Percentiles rank a stretch among this genome's conserved stretches.
Evolutionary conservation across 2,888 invertebrate species (phyloP).

Genomic region (Microplitis deprimator): DNA sequence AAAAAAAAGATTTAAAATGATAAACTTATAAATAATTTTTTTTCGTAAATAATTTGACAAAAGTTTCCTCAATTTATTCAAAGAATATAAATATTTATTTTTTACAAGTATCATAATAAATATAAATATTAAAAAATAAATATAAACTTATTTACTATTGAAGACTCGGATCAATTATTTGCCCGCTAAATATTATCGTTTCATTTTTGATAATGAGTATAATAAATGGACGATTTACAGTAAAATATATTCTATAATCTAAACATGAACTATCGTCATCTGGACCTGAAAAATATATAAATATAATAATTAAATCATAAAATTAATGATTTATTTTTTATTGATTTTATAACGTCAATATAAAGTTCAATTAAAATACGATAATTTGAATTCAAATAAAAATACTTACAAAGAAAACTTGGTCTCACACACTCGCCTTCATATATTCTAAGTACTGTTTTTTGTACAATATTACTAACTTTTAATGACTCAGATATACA

Average conservation of each 20-base stretch:
- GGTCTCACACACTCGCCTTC: neutral
- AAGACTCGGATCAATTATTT: constrained; percentile 6
- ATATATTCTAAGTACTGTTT: neutral
- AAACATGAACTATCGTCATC: neutral
- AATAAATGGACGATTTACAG: constrained; percentile 23
- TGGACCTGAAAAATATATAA: neutral
- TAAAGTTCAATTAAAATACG: neutral
- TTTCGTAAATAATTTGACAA: too few relatives aligned
- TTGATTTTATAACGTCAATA: neutral
- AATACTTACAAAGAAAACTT: neutral
- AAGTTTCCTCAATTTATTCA: too few relatives aligned
- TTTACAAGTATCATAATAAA: too few relatives aligned
- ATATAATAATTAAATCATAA: neutral
- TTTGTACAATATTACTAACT: constrained; percentile 14
- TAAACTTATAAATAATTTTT: too few relatives aligned
- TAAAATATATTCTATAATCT: neutral
- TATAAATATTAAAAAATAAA: too few relatives aligned
- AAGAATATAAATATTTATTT: too few relatives aligned
- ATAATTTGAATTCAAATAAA: neutral
- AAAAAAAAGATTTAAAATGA: too few relatives aligned
- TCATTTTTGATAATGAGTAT: neutral
- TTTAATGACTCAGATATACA: neutral
- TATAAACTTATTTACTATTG: too few relatives aligned
- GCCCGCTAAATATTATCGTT: neutral
- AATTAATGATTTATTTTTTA: neutral